Evolutionary conservation across 1,140 invertebrate genomes (phyloP).

Genomic region (Meloidogyne floridensis): DNA sequence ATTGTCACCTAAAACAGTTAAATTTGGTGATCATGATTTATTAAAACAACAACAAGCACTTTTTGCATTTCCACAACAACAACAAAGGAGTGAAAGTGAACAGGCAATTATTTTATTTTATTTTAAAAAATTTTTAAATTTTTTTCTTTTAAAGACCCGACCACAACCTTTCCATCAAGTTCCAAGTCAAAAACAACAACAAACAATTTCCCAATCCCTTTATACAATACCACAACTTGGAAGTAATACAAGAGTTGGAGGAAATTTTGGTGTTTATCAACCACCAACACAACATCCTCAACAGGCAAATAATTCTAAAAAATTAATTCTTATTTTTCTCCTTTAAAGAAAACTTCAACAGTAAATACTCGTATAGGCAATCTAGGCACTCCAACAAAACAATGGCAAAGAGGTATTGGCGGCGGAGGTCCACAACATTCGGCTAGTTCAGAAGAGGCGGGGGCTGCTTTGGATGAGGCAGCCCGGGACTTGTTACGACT

Average conservation of each 20-base stretch:
- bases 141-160: background rate
- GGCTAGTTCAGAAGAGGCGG: conserved; percentile 20
- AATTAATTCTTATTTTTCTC: background rate
- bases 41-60: background rate
- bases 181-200: conserved; percentile 2
- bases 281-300: background rate
- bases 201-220: background rate
- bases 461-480: conserved; percentile 44
- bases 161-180: background rate
- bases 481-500: conserved; percentile 49
- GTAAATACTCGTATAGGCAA: background rate
- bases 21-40: background rate
- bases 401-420: background rate
- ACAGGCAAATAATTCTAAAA: background rate
- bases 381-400: background rate
- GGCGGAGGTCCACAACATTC: background rate
- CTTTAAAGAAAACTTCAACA: conserved; percentile 8
- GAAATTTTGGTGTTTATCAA: background rate
- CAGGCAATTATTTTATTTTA: background rate
- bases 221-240: background rate
- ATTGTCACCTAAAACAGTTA: conserved; percentile 2
- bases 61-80: background rate
- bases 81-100: conserved; percentile 4
- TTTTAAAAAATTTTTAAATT: background rate
- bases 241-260: background rate